Percentiles rank a stretch among this genome's conserved stretches.
phyloP scores from a whole-genome alignment of 2,797 vertebrate species.

The Ctenopoma kingsleyae region DNA sequence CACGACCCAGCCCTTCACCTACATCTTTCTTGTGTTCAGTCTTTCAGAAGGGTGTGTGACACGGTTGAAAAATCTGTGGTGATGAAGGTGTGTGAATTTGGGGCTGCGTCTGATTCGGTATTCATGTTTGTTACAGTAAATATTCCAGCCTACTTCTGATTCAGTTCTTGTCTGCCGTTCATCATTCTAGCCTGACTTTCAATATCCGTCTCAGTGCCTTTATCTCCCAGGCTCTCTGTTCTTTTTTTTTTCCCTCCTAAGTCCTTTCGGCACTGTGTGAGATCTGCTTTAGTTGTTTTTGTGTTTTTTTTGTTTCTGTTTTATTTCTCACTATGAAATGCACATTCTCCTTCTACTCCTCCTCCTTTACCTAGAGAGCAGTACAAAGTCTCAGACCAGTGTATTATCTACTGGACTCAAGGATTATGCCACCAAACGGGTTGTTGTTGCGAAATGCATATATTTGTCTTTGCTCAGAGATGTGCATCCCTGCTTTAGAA shows the following conservation, averaged over 20 bases:
- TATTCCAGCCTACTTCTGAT: slow-evolving; percentile 35
- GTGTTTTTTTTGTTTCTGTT: slow-evolving; percentile 15
- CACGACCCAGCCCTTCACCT: too few species aligned
- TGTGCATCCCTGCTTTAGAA: slow-evolving; percentile 29
- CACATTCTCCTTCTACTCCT: slow-evolving; percentile 55
- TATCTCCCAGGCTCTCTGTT: slow-evolving; percentile 30
- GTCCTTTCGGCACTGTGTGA: slow-evolving; percentile 48
- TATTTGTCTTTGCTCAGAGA: slow-evolving; percentile 54
- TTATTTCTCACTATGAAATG: slow-evolving; percentile 42
- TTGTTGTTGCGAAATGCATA: slow-evolving; percentile 59
- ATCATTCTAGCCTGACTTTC: slow-evolving; percentile 60
- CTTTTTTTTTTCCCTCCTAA: slow-evolving; percentile 39
- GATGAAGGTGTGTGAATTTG: slow-evolving; percentile 21
- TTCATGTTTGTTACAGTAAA: slow-evolving; percentile 51
- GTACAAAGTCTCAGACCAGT: slow-evolving; percentile 57
- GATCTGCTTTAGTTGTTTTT: slow-evolving; percentile 57
- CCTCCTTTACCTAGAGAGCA: slow-evolving; percentile 34
- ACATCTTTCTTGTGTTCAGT: too few species aligned
- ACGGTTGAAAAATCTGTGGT: slow-evolving; percentile 24
- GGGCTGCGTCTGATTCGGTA: slow-evolving; percentile 12
- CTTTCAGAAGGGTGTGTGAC: slow-evolving; percentile 34
- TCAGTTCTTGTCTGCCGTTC: slow-evolving; percentile 48
- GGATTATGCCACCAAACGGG: slow-evolving; percentile 54
- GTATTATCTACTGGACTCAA: slow-evolving; percentile 54
- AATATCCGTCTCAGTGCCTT: slow-evolving; percentile 71